Evolutionary conservation across 2,113 vertebrate species (phyloP).

Genomic region (Labeo catla): DNA sequence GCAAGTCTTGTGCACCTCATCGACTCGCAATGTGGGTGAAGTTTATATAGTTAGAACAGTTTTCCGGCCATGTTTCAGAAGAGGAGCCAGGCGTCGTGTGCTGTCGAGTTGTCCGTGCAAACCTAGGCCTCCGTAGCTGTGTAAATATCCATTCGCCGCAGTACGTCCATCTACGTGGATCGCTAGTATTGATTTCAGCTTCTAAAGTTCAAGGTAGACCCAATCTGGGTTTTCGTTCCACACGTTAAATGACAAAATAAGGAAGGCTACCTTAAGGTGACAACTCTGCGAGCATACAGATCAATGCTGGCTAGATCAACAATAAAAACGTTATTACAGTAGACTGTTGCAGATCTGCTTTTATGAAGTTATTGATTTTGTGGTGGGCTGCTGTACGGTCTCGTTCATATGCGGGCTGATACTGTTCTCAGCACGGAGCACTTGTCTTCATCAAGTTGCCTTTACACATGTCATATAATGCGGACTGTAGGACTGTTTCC

Average conservation of each 20-base stretch:
- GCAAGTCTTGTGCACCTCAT: constrained; percentile 2
- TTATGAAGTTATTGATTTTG: constrained; percentile 42
- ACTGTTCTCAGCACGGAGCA: not conserved
- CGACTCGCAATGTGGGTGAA: not conserved
- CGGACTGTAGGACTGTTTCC: not conserved
- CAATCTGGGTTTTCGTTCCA: constrained; percentile 5
- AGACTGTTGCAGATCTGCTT: constrained; percentile 31
- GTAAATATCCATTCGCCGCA: not conserved
- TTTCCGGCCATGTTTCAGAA: constrained; percentile 36
- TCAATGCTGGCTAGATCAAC: constrained; percentile 36
- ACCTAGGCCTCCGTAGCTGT: not conserved
- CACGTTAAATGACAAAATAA: constrained; percentile 37
- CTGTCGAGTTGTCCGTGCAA: not conserved
- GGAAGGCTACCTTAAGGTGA: constrained; percentile 34
- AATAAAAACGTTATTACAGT: constrained; percentile 18
- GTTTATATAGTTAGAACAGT: constrained; percentile 29
- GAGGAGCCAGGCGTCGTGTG: not conserved
- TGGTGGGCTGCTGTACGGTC: not conserved
- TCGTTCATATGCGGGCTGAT: not conserved
- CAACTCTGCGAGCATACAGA: constrained; percentile 28
- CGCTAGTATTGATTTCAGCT: constrained; percentile 11
- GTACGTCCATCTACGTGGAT: not conserved
- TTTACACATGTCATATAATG: not conserved
- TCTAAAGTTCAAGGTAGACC: constrained; percentile 9
- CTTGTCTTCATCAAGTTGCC: not conserved